Base-by-base conservation (phyloP, 1,140 invertebrate genomes). In the Euwallacea fornicatus region DNA sequence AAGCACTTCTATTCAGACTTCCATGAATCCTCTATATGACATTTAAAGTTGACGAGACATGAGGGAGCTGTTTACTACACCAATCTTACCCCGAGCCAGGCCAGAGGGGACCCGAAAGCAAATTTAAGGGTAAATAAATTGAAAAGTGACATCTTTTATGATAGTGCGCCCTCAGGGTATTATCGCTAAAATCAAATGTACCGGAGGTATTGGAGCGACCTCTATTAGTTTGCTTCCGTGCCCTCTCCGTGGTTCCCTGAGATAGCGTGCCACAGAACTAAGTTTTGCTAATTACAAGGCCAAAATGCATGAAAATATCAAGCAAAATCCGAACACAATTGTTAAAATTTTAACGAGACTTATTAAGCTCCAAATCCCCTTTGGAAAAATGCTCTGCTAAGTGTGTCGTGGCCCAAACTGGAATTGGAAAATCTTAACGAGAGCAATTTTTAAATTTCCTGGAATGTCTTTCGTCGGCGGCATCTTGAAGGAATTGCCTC, bases 111-210 rank as follows among this genome's bases (percentile, higher is more conserved):
- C 74, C 65, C 21, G 73, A 75, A 74, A 75, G 68, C 72, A 77
- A 78, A 77, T 78, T 78, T 78, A 76, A 77, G 76, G 73, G 72
- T 75, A 76, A 75, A 78, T 78, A 78, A 76, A 78, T 78, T 78
- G 77, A 77, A 79, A 79, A 76, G 65, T 78, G 78, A 75, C 74
- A 74, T 74, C 66, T 72, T 77, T 76, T 77, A 78, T 77, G 63
- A 71, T 59, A 9, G 43, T 15, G 47, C 42, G 44, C 67, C 64
- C 42, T 54, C 33, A 54, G 67, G 67, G 67, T 61, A 69, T 66
- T 67, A 66, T 72, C 43, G 46, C 43, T 11, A 55, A 72, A 66
- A 66, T 54, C 55, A 59, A 59, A 71, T 59, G 44, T 64, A 46
- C 61, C 66, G 21, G 50, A 62, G 42, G 33, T 47, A 68, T 68